Evolutionary conservation across 2,113 vertebrate species (phyloP).

Genomic region (Callopanchax toddi): DNA sequence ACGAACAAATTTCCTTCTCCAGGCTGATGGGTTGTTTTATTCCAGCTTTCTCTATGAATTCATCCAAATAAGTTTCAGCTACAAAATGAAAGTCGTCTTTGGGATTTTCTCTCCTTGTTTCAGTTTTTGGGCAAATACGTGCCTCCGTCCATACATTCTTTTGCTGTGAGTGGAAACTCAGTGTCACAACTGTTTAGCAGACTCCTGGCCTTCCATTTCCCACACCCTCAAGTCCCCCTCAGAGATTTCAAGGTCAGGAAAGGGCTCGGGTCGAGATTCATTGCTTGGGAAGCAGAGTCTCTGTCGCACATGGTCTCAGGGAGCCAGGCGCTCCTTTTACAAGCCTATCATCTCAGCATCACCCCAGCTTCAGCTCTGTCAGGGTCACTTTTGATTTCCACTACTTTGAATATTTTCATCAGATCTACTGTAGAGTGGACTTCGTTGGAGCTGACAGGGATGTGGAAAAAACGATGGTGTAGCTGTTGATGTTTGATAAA

Average conservation of each 20-base stretch:
- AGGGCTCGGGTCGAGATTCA: slow-evolving; percentile 63
- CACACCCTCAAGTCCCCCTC: slow-evolving; percentile 71
- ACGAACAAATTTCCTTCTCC: slow-evolving; percentile 53
- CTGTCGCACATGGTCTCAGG: slow-evolving; percentile 37
- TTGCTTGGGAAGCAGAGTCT: slow-evolving; percentile 70
- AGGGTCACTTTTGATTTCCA: slow-evolving; percentile 23
- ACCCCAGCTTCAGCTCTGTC: slow-evolving; percentile 12
- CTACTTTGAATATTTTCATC: slow-evolving; percentile 21
- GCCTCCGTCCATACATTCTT: slow-evolving; percentile 36
- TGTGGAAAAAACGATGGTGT: slow-evolving; percentile 12
- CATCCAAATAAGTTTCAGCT: slow-evolving; percentile 63
- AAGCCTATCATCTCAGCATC: slow-evolving; percentile 4
- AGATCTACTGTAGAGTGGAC: slow-evolving; percentile 20
- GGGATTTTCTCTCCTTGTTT: slow-evolving; percentile 48
- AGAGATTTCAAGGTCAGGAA: slow-evolving; percentile 77
- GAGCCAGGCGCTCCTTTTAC: slow-evolving; percentile 40
- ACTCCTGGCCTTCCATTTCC: slow-evolving; percentile 72
- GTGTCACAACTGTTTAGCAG: slow-evolving; percentile 75
- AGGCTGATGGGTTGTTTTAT: slow-evolving; percentile 26
- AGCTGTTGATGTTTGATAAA: slow-evolving; percentile 22
- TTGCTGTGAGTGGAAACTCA: slow-evolving; percentile 65
- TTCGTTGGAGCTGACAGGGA: slow-evolving; percentile 8
- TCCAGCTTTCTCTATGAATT: slow-evolving; percentile 22
- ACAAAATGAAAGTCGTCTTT: slow-evolving; percentile 16
- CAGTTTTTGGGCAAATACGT: slow-evolving; percentile 52